Conservation (phyloP, 2,797 vertebrate genomes). For the Pelodytes ibericus region DNA sequence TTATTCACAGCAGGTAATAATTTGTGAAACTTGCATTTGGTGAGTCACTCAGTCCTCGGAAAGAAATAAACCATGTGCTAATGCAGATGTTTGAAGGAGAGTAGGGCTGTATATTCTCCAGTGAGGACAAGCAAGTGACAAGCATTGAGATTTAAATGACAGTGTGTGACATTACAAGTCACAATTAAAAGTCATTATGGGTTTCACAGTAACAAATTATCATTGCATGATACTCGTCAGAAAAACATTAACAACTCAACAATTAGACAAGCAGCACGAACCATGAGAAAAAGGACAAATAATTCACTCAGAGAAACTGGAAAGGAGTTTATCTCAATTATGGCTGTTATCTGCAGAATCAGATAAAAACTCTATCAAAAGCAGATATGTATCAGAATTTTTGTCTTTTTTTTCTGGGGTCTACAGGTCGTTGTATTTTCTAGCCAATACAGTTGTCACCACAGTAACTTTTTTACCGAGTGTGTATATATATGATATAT, state of each 20-base stretch:
- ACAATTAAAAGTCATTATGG: constrained; percentile 67
- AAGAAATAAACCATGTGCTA: constrained; percentile 57
- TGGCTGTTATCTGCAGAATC: neutral
- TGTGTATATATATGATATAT: no score
- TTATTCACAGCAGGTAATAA: constrained; percentile 57
- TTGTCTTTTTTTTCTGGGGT: neutral
- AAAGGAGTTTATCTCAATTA: constrained; percentile 2
- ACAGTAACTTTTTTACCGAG: no score
- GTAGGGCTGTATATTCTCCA: constrained; percentile 59
- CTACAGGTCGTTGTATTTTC: no score
- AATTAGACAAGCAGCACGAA: constrained; percentile 57
- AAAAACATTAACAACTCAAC: constrained; percentile 66
- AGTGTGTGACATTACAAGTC: constrained; percentile 61
- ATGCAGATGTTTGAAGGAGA: constrained; percentile 60
- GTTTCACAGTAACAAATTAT: constrained; percentile 65
- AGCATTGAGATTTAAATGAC: constrained; percentile 68
- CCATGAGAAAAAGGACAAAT: constrained; percentile 21
- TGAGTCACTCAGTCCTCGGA: constrained; percentile 34
- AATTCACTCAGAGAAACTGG: constrained; percentile 22
- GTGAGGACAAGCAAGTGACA: constrained; percentile 56
- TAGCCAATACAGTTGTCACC: no score
- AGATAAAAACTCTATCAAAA: neutral
- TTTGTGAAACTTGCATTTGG: constrained; percentile 53
- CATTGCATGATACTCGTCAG: constrained; percentile 57
- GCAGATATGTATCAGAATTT: neutral